phyloP scores from a whole-genome alignment of 2,888 invertebrate species.

The Ceraclea dissimilis region DNA sequence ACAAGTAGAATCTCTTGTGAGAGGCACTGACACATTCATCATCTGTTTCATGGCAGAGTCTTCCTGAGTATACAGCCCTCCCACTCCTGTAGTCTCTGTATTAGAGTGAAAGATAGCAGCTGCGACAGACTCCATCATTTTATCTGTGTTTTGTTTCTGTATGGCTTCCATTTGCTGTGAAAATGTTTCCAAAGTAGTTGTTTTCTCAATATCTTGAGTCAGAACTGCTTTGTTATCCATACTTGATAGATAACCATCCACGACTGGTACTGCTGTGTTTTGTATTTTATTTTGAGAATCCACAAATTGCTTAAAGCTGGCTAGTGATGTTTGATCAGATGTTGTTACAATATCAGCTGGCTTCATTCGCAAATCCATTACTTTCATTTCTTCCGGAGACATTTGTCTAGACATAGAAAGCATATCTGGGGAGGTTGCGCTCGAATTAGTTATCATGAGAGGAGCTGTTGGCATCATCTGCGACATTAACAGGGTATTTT shows the following conservation, averaged over 20 bases:
- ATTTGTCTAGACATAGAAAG: slow-evolving; percentile 28
- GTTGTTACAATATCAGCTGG: slow-evolving; percentile 46
- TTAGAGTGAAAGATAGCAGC: slow-evolving; percentile 44
- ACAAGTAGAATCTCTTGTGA: slow-evolving; percentile 35
- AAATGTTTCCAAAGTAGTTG: slow-evolving; percentile 37
- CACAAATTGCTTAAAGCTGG: slow-evolving; percentile 31
- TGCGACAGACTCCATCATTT: slow-evolving; percentile 47
- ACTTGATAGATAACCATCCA: slow-evolving; percentile 51
- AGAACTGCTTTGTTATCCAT: slow-evolving; percentile 34
- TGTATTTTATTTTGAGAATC: slow-evolving; percentile 38
- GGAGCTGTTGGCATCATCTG: slow-evolving; percentile 8
- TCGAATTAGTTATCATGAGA: slow-evolving; percentile 16
- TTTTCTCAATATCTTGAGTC: slow-evolving; percentile 11
- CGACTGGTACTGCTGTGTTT: slow-evolving; percentile 51
- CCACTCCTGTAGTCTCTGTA: background rate
- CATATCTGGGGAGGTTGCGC: slow-evolving; percentile 29
- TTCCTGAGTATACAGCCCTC: slow-evolving; percentile 7
- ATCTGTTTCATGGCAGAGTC: slow-evolving; percentile 32
- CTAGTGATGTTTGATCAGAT: slow-evolving; percentile 28
- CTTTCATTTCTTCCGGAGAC: slow-evolving; percentile 43
- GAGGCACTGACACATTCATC: slow-evolving; percentile 32
- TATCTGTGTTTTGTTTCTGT: slow-evolving; percentile 46
- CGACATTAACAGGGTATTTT: slow-evolving; percentile 8
- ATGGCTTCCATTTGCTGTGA: slow-evolving; percentile 44
- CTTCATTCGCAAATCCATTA: slow-evolving; percentile 65